Conservation (phyloP, 2,888 invertebrate species). For the Cephus sareptanus region DNA sequence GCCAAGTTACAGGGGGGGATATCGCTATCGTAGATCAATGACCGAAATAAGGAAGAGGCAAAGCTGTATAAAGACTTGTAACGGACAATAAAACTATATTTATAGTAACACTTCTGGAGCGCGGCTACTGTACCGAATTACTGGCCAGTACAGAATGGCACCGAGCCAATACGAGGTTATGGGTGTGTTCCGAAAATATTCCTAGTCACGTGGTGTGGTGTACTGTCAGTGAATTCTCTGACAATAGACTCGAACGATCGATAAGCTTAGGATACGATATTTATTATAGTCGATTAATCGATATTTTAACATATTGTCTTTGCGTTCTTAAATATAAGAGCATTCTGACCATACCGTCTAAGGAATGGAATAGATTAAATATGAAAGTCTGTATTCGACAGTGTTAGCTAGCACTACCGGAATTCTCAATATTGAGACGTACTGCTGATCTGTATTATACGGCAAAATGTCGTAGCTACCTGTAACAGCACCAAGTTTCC, state of each 20-base stretch:
- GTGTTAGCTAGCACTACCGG: background rate
- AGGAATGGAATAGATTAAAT: background rate
- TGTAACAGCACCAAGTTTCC: background rate
- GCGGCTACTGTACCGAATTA: background rate
- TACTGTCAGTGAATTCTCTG: background rate
- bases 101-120: conserved; percentile 3
- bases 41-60: background rate
- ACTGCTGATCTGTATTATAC: background rate
- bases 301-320: background rate
- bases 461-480: background rate
- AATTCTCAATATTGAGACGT: background rate
- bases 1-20: background rate
- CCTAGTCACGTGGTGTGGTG: background rate
- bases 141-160: background rate
- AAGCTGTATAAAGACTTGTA: conserved; percentile 3
- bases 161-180: background rate
- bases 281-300: background rate
- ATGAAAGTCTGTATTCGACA: background rate
- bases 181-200: background rate
- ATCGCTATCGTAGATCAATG: background rate
- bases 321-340: background rate
- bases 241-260: background rate
- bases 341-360: background rate
- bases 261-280: background rate
- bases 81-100: conserved; percentile 27